Base-by-base conservation (phyloP, 2,113 vertebrate genomes). In the Hepsetus odoe region DNA sequence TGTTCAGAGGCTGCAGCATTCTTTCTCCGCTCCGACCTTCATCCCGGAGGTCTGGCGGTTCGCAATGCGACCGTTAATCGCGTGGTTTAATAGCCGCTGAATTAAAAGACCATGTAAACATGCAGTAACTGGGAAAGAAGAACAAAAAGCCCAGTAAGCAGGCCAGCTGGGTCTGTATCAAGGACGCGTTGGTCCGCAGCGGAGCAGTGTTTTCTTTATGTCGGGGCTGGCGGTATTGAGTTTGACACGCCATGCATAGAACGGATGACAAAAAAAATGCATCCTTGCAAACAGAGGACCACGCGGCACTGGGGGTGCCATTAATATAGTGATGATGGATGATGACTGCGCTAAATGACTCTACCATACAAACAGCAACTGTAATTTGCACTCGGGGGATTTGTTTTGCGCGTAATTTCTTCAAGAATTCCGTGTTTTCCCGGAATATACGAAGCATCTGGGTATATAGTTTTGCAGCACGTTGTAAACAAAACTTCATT, bases 1-100 rank as follows among this genome's bases (percentile, higher is more conserved):
- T 85, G 84, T 87, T 49, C 76, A 35, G 83, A 80, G 85, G 81
- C 76, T 83, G 82, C 70, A 65, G 46, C 78, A 76, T 86, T 91
- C 82, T 83, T 84, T 78, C 72, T 44, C 20, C 56, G 26, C 66
- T 62, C 74, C 42, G 22, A 58, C 51, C 53, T 79, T 51, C 24
- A 83, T 86, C 32, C 64, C 61, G 76, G 68, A 77, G 75, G 77
- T 82, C 78, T 38, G 62, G 53, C 46, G 67, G 55, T 73, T 61
- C 28, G 51, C 40, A 83, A 72, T 73, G 76, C 49, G 82, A 80
- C 66, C 80, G 83, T 86, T 87, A 83, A 85, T 85, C 83, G 80
- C 66, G 69, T 79, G 53, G 68, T 64, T 35, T 86, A 82, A 82
- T 85, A 86, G 80, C 78, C 26, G 46, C 64, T 16, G 30, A 86